Conservation (phyloP, 2,888 invertebrate genomes). For the Panorpa germanica region DNA sequence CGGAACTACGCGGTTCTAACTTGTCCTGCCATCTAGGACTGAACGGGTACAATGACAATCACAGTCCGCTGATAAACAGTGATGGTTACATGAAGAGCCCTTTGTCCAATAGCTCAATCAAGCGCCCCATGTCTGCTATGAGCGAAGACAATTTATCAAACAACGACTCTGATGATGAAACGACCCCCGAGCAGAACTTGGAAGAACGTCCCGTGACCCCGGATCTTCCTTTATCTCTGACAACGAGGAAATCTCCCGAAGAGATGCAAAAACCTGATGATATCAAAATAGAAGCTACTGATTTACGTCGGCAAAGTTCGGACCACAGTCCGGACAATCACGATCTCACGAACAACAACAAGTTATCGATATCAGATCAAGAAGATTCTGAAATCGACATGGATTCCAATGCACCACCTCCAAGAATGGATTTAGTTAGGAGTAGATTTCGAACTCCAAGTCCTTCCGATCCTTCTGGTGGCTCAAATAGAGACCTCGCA, state of each 20-base stretch:
- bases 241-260: no score
- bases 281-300: conserved; percentile 4
- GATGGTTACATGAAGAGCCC: conserved; percentile 41
- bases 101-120: conserved; percentile 31
- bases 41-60: conserved; percentile 43
- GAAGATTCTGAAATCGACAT: conserved; percentile 23
- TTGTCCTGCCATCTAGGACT: conserved; percentile 35
- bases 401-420: conserved; percentile 22
- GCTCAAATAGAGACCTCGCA: conserved; percentile 35
- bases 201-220: conserved; percentile 43
- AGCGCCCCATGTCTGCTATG: conserved; percentile 40
- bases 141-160: conserved; percentile 47
- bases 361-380: conserved; percentile 22
- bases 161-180: conserved; percentile 46
- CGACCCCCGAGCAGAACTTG: conserved; percentile 24
- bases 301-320: background rate
- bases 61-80: conserved; percentile 34
- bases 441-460: conserved; percentile 15
- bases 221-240: conserved; percentile 47
- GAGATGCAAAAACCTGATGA: conserved; percentile 32
- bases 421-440: no score
- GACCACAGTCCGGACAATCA: conserved; percentile 12
- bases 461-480: conserved; percentile 18
- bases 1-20: conserved; percentile 61
- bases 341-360: conserved; percentile 16